Conservation (phyloP, 1,140 invertebrate genomes). For the Phocides pigmalion region DNA sequence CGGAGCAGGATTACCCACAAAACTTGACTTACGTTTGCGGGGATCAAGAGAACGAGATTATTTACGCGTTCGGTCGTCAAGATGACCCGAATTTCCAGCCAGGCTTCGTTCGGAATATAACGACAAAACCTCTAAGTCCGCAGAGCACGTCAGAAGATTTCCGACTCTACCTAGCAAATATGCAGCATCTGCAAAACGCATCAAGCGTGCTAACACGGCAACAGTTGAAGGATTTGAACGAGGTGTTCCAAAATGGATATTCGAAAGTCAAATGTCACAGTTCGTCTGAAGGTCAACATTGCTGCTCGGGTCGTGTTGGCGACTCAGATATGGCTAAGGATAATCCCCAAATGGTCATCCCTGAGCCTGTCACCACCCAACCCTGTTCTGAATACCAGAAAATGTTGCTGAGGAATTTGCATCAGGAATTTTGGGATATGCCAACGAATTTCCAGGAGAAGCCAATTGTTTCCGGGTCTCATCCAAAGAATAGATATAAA, state of each 20-base stretch:
- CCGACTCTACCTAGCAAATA: conserved; percentile 87
- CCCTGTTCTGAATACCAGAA: conserved; percentile 85
- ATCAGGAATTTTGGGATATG: conserved; percentile 97
- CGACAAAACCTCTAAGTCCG: conserved; percentile 85
- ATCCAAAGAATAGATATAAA: conserved; percentile 95
- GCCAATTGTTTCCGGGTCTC: conserved; percentile 93
- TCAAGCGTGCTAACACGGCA: conserved; percentile 84
- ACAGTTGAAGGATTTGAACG: conserved; percentile 83
- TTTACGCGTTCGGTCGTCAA: conserved; percentile 75
- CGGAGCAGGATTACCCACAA: conserved; percentile 65
- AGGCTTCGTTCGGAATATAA: conserved; percentile 83
- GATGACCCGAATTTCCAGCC: conserved; percentile 67
- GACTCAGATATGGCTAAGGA: conserved; percentile 57
- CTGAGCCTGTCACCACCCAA: conserved; percentile 61
- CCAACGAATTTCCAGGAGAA: conserved; percentile 95
- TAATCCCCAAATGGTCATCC: conserved; percentile 76
- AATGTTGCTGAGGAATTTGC: conserved; percentile 89
- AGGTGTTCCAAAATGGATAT: conserved; percentile 84
- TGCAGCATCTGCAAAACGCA: conserved; percentile 87
- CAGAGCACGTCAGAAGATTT: conserved; percentile 87
- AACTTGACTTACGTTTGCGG: conserved; percentile 78
- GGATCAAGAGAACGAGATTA: conserved; percentile 80
- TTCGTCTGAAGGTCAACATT: conserved; percentile 58
- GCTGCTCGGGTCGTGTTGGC: conserved; percentile 55
- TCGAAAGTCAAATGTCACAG: conserved; percentile 71